phyloP scores from a whole-genome alignment of 2,888 invertebrate genomes.

The Nymphalis polychloros region DNA sequence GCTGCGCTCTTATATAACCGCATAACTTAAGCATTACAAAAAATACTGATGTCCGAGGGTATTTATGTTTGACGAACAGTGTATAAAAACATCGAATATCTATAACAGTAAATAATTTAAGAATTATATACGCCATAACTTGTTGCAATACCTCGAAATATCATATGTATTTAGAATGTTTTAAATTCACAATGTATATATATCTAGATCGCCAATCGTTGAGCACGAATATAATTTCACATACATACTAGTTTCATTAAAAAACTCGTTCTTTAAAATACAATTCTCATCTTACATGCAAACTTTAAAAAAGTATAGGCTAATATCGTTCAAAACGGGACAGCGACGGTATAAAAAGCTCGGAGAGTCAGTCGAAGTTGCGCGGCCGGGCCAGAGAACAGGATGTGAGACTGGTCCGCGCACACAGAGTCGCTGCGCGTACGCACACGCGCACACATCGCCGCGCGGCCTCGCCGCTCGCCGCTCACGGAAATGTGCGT shows the following conservation, averaged over 20 bases:
- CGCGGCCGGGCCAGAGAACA: conserved; percentile 75
- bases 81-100: neutral
- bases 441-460: conserved; percentile 56
- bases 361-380: conserved; percentile 70
- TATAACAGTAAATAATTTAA: neutral
- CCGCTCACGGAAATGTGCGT: conserved; percentile 79
- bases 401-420: conserved; percentile 81
- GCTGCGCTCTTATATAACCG: conserved; percentile 59
- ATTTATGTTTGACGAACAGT: neutral
- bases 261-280: conserved; percentile 6
- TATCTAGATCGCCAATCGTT: neutral
- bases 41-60: neutral
- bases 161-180: neutral
- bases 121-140: neutral
- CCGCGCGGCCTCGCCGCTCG: conserved; percentile 70
- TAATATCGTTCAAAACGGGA: conserved; percentile 44
- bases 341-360: conserved; percentile 78
- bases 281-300: conserved; percentile 10
- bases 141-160: neutral
- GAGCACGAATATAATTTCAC: neutral
- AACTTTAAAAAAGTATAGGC: conserved; percentile 33
- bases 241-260: conserved; percentile 7
- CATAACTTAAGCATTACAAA: conserved; percentile 14
- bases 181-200: neutral
- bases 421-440: conserved; percentile 57